Percentiles rank a stretch among this genome's conserved stretches.
Conservation (phyloP, 2,797 vertebrate genomes). For the Enteromius thamalakanensis region DNA sequence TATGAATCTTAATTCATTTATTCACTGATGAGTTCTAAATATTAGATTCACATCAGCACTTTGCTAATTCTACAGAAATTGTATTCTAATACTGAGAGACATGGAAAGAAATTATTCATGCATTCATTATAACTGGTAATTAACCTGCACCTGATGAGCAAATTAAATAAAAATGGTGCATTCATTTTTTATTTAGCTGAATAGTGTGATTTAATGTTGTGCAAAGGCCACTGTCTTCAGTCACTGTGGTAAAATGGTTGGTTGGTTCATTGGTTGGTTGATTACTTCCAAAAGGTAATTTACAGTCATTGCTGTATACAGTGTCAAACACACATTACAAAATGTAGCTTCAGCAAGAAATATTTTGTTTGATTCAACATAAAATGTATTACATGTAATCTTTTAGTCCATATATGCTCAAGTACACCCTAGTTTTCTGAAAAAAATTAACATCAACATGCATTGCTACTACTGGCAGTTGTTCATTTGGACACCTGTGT, state of each 20-base stretch:
- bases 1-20: not conserved
- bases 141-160: not conserved
- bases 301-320: too few relatives aligned
- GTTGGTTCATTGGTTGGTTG: not conserved
- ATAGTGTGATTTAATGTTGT: slow-evolving; percentile 6
- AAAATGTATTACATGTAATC: not conserved
- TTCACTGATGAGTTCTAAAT: not conserved
- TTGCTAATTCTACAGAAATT: not conserved
- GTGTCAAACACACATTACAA: too few relatives aligned
- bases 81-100: not conserved
- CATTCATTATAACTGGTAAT: not conserved
- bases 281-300: not conserved
- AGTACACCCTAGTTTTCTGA: not conserved
- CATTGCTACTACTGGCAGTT: not conserved
- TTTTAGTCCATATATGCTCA: not conserved
- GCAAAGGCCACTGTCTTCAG: not conserved
- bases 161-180: not conserved
- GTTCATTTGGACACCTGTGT: not conserved
- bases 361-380: too few relatives aligned
- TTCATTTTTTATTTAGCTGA: not conserved
- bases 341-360: too few relatives aligned
- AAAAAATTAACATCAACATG: not conserved
- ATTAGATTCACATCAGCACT: slow-evolving; percentile 1
- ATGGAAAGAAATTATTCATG: not conserved
- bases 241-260: not conserved